Percentiles rank a stretch among this genome's conserved stretches.
These are phyloP conservation scores for Galeopsomyia nigrocyanea DNA, from an alignment of 2,888 invertebrate species.

Conservation along the genomic window DNA sequence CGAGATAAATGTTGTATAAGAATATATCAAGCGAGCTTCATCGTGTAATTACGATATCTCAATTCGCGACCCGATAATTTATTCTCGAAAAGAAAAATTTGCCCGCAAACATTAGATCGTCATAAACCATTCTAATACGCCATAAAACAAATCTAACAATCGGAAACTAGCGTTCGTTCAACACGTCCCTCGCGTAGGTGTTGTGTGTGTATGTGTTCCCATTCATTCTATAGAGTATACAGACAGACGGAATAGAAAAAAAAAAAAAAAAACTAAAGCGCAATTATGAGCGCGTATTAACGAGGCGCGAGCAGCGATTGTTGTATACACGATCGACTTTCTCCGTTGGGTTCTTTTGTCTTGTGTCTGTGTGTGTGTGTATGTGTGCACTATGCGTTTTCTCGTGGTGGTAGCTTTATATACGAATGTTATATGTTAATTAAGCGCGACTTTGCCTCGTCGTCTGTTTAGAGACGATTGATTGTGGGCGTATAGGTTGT, in stretches of 20 bases:
- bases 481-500: slow-evolving; percentile 4
- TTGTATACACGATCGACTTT: slow-evolving; percentile 35
- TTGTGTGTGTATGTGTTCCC: not conserved
- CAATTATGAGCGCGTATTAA: not conserved
- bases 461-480: slow-evolving; percentile 21
- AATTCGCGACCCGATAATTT: no score
- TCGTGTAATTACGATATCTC: no score
- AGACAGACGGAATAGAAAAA: no score
- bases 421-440: slow-evolving; percentile 44
- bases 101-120: no score
- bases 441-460: slow-evolving; percentile 6
- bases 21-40: no score
- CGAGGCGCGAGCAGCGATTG: slow-evolving; percentile 21
- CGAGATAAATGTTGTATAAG: no score
- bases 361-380: no score
- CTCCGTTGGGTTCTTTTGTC: slow-evolving; percentile 33
- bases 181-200: not conserved
- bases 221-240: not conserved
- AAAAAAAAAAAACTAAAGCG: no score
- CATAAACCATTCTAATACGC: no score
- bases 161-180: no score
- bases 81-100: no score
- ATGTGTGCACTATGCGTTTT: slow-evolving; percentile 20
- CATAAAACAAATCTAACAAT: no score
- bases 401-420: slow-evolving; percentile 31